These are phyloP conservation scores for Gobius niger DNA, from an alignment of 2,113 vertebrate genomes.

Conservation along the genomic window DNA sequence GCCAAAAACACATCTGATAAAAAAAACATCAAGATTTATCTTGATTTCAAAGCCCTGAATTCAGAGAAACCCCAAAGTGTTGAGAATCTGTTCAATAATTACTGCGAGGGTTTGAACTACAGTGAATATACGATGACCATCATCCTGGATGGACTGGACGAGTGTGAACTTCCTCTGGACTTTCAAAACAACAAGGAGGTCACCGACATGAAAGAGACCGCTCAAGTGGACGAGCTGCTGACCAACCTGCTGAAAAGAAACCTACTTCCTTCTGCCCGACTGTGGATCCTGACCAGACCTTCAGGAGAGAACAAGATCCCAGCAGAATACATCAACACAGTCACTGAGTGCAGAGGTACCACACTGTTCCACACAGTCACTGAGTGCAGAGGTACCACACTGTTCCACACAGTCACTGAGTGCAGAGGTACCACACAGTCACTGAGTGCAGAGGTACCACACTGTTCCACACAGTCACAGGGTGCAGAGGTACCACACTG, in stretches of 20 bases:
- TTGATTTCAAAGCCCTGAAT: slow-evolving; percentile 8
- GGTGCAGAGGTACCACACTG: too few species aligned
- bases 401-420: background rate
- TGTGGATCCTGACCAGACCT: slow-evolving; percentile 47
- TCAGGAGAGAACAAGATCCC: slow-evolving; percentile 42
- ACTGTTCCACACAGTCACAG: too few species aligned
- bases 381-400: slow-evolving; percentile 19
- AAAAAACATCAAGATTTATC: slow-evolving; percentile 6
- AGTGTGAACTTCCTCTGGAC: slow-evolving; percentile 19
- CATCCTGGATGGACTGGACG: slow-evolving; percentile 26
- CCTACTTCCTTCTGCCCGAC: slow-evolving; percentile 1
- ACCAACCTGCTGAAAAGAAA: slow-evolving; percentile 39
- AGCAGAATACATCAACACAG: background rate
- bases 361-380: too few species aligned
- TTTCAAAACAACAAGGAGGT: background rate
- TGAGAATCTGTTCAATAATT: background rate
- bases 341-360: background rate
- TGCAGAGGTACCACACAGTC: slow-evolving; percentile 1
- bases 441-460: too few species aligned
- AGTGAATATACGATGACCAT: background rate
- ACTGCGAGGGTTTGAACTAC: background rate
- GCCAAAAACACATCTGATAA: background rate
- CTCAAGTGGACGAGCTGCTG: slow-evolving; percentile 21
- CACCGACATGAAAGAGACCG: background rate
- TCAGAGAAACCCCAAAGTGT: background rate